Percentiles rank a stretch among this genome's conserved stretches.
These are phyloP conservation scores for Drosophila anceps DNA, from an alignment of 2,888 invertebrate species.

Conservation along the genomic window DNA sequence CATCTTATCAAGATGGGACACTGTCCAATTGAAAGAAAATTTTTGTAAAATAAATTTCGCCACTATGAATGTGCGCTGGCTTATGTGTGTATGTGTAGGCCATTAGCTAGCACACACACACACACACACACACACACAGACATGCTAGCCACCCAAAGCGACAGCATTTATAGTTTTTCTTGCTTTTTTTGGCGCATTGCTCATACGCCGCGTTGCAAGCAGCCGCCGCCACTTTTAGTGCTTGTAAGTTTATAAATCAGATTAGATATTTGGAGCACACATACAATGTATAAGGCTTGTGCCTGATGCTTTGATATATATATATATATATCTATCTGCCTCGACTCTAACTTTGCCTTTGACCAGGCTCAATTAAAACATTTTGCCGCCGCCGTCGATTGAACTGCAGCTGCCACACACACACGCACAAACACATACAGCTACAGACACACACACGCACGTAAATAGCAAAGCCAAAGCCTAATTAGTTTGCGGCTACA, in stretches of 20 bases:
- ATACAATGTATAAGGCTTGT: constrained; percentile 20
- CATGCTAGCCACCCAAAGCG: constrained; percentile 65
- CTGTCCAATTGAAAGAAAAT: constrained; percentile 84
- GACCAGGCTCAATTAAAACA: constrained; percentile 72
- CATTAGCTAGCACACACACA: constrained; percentile 27
- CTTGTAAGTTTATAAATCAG: constrained; percentile 69
- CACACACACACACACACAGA: constrained; percentile 29
- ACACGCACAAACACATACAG: not conserved
- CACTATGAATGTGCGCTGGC: constrained; percentile 50
- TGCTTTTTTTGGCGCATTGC: constrained; percentile 51
- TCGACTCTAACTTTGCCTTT: constrained; percentile 30
- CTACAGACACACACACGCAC: not conserved
- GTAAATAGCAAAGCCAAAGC: constrained; percentile 10
- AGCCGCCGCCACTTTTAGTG: constrained; percentile 35
- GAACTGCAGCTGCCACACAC: constrained; percentile 36
- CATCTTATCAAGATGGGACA: constrained; percentile 85
- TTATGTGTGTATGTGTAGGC: constrained; percentile 19
- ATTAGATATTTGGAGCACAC: constrained; percentile 63
- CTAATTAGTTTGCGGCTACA: constrained; percentile 70
- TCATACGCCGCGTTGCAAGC: constrained; percentile 57
- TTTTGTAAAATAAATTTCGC: constrained; percentile 80
- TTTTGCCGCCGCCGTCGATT: constrained; percentile 62
- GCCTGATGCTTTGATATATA: constrained; percentile 58
- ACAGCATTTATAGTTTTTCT: constrained; percentile 9
- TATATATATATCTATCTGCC: not conserved